Percentiles rank a stretch among this genome's conserved stretches.
Evolutionary conservation across 1,140 invertebrate genomes (phyloP).

Genomic region (Bilobella aurantiaca): DNA sequence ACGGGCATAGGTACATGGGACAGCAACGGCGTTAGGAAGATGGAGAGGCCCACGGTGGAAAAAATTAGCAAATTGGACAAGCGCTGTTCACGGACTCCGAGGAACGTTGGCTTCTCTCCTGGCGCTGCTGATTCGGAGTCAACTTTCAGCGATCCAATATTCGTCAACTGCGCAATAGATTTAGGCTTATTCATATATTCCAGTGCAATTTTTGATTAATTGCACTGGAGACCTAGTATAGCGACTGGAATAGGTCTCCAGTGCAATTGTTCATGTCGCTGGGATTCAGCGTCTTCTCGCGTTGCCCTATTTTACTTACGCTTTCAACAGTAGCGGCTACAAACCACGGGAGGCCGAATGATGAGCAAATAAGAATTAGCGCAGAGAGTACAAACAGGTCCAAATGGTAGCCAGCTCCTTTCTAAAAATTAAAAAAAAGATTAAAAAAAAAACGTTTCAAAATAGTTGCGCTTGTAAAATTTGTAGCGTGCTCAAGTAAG

Average conservation of each 20-base stretch:
- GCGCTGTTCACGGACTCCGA: conserved; percentile 42
- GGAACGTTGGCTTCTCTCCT: conserved; percentile 40
- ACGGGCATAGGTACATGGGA: conserved; percentile 47
- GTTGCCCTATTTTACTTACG: conserved; percentile 35
- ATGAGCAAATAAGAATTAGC: conserved; percentile 40
- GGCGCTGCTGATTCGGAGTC: conserved; percentile 39
- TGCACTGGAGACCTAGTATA: too few species aligned
- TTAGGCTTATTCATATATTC: too few species aligned
- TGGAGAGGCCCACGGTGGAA: conserved; percentile 39
- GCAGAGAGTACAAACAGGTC: conserved; percentile 40
- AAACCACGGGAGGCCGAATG: conserved; percentile 44
- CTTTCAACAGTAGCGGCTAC: conserved; percentile 42
- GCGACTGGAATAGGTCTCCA: too few species aligned
- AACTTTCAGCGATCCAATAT: conserved; percentile 39
- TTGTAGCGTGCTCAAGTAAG: background rate
- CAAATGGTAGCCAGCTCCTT: conserved; percentile 44
- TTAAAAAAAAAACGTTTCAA: too few species aligned
- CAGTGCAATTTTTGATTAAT: too few species aligned
- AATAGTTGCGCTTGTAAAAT: background rate
- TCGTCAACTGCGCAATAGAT: conserved; percentile 33
- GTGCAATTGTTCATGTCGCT: too few species aligned
- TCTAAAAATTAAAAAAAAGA: conserved; percentile 34
- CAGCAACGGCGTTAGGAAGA: conserved; percentile 40
- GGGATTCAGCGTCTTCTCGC: too few species aligned
- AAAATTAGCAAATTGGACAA: conserved; percentile 41